Base-by-base conservation (phyloP, 2,113 vertebrate genomes). In the Ptilonorhynchus violaceus region DNA sequence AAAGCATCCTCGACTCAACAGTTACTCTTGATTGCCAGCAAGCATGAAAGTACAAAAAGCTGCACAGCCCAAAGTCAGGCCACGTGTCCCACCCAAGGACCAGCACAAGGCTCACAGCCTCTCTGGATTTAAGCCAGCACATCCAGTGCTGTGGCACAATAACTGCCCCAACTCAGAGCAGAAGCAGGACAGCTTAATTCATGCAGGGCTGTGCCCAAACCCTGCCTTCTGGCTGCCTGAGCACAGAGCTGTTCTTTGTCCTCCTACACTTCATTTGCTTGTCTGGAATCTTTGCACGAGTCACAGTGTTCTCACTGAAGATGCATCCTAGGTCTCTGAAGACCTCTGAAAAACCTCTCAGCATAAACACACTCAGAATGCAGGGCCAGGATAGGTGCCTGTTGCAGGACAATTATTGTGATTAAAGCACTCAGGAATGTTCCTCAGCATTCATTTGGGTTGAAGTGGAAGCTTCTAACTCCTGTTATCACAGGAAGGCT, bases 101-200 rank as follows among this genome's bases (percentile, higher is more conserved):
- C 50, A 82, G 39, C 46, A 39, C 2, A 6, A 80, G 31, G 42
- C 66, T 76, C 53, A n/a, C 19, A 42, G 13, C 18, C 25, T 28
- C 63, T 30, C 15, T 41, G 47, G 50, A 44, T 30, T 55, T 28
- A 11, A 35, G 58, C 6, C 35, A 59, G 47, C 39, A 70, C 4
- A 33, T 16, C 66, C 9, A 6, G 13, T 18, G 6, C 20, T 7
- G 3, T 2, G 15, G 66, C 30, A 41, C 0, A 1, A 9, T 7
- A 27, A 46, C 10, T 15, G 17, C n/a, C 47, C 37, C 77, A 37
- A 67, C 56, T 85, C 52, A 25, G 47, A 27, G 28, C 35, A 72
- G 82, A 20, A 64, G 41, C 53, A 17, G 53, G 7, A 62, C 11
- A 28, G 63, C 68, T 74, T 37, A 14, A 53, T 22, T 37, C 50